Base-by-base conservation (phyloP, 2,113 vertebrate genomes). In the Genyomyrus donnyi region DNA sequence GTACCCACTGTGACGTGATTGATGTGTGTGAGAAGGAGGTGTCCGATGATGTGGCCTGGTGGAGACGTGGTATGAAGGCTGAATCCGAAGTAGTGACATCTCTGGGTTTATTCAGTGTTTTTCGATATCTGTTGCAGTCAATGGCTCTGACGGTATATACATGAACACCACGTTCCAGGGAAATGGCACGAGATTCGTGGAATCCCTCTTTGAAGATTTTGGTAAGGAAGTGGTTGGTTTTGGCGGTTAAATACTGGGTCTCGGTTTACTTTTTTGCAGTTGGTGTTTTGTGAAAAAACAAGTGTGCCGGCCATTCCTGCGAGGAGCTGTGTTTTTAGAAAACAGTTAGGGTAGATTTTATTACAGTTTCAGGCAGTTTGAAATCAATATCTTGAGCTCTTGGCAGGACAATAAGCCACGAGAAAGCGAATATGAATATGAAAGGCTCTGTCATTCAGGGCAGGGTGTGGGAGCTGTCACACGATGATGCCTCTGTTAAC, bases 111-210 rank as follows among this genome's bases (percentile, higher is more conserved):
- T 74, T 62, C 52, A 24, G 1, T 9, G 15, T 21, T 52, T 87
- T 35, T 50, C 10, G 13, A 13, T 45, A n/a, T 90, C 89, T 89
- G 90, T 93, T 92, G 39, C 93, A 99, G 98, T 96, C 88, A 97
- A 97, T 89, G 96, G 97, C 0, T 92, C 95, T 87, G 97, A 97
- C 42, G 96, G 97, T 91, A 96, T 98, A 92, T 99, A 99, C 0
- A 96, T 99, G 96, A 99, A 99, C 95, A 98, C 98, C 0, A 96
- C 96, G 0, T 96, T 97, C 80, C 96, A 98, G 89, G 96, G 97
- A 93, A 98, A 98, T 1, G 98, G 98, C 91, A 99, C 98, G 66
- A 99, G 98, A 94, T 99, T 99, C 1, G 98, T 99, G 90, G 98
- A 98, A 93, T 99, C 98, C 17, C 96, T 99, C 88, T 99, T 99